Percentiles rank a stretch among this genome's conserved stretches.
These are phyloP conservation scores for Loxodonta africana DNA, from an alignment of 2,113 vertebrate genomes.

Conservation along the genomic window DNA sequence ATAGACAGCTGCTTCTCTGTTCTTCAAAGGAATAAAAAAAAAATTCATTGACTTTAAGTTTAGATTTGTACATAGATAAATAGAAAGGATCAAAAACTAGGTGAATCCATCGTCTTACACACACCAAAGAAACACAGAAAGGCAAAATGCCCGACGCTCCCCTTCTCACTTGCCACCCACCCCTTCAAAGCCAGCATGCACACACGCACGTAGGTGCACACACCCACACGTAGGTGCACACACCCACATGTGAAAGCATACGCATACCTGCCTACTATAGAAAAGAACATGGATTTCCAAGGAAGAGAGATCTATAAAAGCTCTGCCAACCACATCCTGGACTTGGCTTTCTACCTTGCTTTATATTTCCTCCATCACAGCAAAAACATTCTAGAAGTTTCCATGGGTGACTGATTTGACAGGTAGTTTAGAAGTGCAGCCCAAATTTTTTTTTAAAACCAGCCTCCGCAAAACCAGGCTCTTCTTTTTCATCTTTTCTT, in stretches of 20 bases:
- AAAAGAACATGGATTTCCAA: rapidly evolving
- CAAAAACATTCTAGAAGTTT: slow-evolving; percentile 44
- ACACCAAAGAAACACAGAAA: background rate
- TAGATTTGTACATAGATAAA: rapidly evolving
- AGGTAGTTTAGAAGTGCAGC: slow-evolving; percentile 57
- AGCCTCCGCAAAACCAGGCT: slow-evolving; percentile 66
- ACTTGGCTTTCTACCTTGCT: slow-evolving; percentile 20
- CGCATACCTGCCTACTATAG: rapidly evolving
- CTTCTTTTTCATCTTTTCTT: slow-evolving; percentile 83
- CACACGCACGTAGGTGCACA: background rate
- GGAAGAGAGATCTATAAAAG: background rate
- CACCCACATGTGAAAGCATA: too few species aligned
- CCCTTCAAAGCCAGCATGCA: background rate
- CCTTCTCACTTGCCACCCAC: rapidly evolving
- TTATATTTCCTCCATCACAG: slow-evolving; percentile 62
- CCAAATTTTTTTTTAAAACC: background rate
- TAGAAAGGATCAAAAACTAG: background rate
- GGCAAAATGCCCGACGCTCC: rapidly evolving
- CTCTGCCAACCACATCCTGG: background rate
- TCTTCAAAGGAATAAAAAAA: background rate
- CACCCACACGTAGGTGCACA: background rate
- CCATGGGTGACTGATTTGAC: slow-evolving; percentile 64
- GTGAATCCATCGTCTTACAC: background rate
- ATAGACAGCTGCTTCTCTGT: background rate
- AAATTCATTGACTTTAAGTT: background rate